Evolutionary conservation across 2,888 invertebrate species (phyloP), one percentile per base, ranked within the genome.

Genomic region (Seira ritae): DNA sequence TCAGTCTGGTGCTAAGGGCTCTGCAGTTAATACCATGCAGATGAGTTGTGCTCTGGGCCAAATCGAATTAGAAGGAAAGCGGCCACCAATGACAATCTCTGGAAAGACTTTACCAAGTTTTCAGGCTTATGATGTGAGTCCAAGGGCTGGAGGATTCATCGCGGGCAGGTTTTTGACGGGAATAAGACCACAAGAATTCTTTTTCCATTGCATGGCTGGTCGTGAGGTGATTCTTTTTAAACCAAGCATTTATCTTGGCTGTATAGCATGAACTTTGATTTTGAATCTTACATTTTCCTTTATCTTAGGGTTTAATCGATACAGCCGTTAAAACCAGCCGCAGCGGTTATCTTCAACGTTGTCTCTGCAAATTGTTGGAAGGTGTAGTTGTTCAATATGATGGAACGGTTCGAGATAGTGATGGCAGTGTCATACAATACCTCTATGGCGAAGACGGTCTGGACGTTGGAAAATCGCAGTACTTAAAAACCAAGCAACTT

Each of bases 171-270:
- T 99, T 90, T 94, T 99, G 94, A 98, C 99, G 0, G 99, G 99
- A n/a, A 97, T 99, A 89, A 94, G 96, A 90, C 98, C 98, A 0
- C 98, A 98, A 91, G 99, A 99, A 90, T 98, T 98, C 91, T 99
- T 98, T 92, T 99, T 98, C 92, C 99, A 99, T 93, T 99, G 99
- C 90, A 99, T 99, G 99, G 99, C 99, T 76, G 99, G 99, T 77
- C 94, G 99, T 91, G 99, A 99, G 93, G 97, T 94, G 90, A n/a
- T n/a, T n/a, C n/a, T n/a, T n/a, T n/a, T n/a, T n/a, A n/a, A n/a
- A n/a, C n/a, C n/a, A n/a, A n/a, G n/a, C n/a, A n/a, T n/a, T n/a
- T n/a, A n/a, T n/a, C n/a, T n/a, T n/a, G n/a, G n/a, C n/a, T n/a
- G n/a, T n/a, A n/a, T n/a, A n/a, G n/a, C n/a, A n/a, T n/a, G n/a